phyloP scores from a whole-genome alignment of 1,140 invertebrate species.

The Antheraea mylitta region DNA sequence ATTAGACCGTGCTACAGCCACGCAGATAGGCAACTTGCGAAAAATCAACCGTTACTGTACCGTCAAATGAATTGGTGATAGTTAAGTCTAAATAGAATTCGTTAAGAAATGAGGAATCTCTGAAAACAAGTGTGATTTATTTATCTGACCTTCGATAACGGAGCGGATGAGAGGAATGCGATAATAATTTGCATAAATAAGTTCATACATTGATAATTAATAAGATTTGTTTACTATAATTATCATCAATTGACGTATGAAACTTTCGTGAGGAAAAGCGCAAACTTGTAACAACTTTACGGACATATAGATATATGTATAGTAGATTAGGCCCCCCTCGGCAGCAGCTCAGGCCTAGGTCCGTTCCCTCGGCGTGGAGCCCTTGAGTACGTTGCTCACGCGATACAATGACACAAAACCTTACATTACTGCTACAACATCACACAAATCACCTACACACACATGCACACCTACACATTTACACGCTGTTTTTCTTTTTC shows the following conservation, averaged over 20 bases:
- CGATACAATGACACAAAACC: too few relatives aligned
- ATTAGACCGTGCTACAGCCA: constrained; percentile 25
- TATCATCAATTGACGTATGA: neutral
- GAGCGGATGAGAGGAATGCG: neutral
- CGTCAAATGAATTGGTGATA: neutral
- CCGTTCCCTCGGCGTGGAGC: too few relatives aligned
- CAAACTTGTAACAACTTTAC: too few relatives aligned
- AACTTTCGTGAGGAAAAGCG: too few relatives aligned
- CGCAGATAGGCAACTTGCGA: neutral
- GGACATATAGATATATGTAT: too few relatives aligned
- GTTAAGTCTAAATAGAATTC: neutral
- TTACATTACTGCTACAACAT: too few relatives aligned
- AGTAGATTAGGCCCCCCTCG: too few relatives aligned
- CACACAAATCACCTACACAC: too few relatives aligned
- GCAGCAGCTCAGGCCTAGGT: too few relatives aligned
- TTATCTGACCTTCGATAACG: neutral
- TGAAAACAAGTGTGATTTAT: neutral
- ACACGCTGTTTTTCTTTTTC: too few relatives aligned
- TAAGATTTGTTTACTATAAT: neutral
- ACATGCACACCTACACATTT: too few relatives aligned
- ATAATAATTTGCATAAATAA: neutral
- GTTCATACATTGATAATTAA: neutral
- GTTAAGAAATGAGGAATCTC: neutral
- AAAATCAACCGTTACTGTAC: neutral
- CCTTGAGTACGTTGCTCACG: too few relatives aligned